A percentile compares a stretch with the other conserved stretches of the same genome.
Evolutionary conservation across 2,113 vertebrate genomes (phyloP).

Genomic region (Erinaceus europaeus): DNA sequence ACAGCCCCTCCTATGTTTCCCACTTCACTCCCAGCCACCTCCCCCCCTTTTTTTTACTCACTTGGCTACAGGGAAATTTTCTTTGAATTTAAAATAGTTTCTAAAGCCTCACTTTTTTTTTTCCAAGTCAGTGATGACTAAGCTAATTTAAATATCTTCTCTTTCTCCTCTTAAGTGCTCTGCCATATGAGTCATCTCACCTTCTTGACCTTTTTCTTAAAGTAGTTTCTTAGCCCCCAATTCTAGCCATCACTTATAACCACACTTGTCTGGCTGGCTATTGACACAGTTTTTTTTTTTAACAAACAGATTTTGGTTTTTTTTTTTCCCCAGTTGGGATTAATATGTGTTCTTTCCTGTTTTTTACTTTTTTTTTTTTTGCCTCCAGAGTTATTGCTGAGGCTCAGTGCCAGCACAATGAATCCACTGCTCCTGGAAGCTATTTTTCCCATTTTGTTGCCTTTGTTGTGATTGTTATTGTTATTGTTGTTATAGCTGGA

Average conservation of each 20-base stretch:
- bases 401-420: too few relatives aligned
- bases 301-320: neutral
- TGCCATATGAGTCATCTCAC: neutral
- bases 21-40: neutral
- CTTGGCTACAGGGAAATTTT: conserved; percentile 45
- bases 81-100: conserved; percentile 29
- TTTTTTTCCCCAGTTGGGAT: neutral
- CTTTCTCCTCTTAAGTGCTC: neutral
- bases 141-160: conserved; percentile 33
- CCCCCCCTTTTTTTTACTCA: neutral
- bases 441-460: too few relatives aligned
- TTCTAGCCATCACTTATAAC: neutral
- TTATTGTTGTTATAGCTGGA: too few relatives aligned
- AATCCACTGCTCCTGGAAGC: too few relatives aligned
- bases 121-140: neutral
- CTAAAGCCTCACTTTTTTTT: neutral
- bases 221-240: neutral
- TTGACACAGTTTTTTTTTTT: neutral
- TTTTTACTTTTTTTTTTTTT: neutral
- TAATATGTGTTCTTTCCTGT: neutral
- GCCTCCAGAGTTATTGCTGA: too few relatives aligned
- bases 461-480: too few relatives aligned
- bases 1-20: neutral
- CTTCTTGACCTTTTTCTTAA: conserved; percentile 8
- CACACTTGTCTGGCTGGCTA: neutral